Evolutionary conservation across 2,797 vertebrate genomes (phyloP).

Genomic region (Sciurus vulgaris): DNA sequence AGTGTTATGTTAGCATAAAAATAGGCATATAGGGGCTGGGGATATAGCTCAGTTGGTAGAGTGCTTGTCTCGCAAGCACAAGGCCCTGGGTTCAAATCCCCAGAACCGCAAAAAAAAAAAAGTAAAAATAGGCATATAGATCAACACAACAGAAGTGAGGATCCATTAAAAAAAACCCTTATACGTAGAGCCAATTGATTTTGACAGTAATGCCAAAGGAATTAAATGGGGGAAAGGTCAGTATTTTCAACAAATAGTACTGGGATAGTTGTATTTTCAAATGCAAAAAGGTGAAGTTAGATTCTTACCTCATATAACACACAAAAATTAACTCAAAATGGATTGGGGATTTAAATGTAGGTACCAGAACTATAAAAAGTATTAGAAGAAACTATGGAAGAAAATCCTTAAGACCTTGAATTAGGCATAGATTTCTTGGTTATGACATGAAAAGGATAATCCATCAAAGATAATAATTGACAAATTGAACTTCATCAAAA

Average conservation of each 20-base stretch:
- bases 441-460: background rate
- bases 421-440: background rate
- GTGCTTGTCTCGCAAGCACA: too few relatives aligned
- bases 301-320: background rate
- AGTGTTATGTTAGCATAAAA: background rate
- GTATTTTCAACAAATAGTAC: background rate
- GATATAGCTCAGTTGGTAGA: too few relatives aligned
- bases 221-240: background rate
- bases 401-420: background rate
- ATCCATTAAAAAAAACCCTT: conserved; percentile 17
- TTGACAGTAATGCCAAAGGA: background rate
- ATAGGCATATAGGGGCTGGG: background rate
- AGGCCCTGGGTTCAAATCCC: too few relatives aligned
- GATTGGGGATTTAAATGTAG: background rate
- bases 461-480: background rate
- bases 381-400: background rate
- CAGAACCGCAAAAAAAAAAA: too few relatives aligned
- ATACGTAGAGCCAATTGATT: background rate
- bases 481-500: background rate
- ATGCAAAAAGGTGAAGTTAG: background rate
- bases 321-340: background rate
- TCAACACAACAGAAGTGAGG: background rate
- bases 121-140: background rate
- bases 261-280: background rate
- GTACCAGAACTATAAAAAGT: background rate